phyloP scores from a whole-genome alignment of 2,113 vertebrate genomes.

The Pyrgilauda ruficollis region DNA sequence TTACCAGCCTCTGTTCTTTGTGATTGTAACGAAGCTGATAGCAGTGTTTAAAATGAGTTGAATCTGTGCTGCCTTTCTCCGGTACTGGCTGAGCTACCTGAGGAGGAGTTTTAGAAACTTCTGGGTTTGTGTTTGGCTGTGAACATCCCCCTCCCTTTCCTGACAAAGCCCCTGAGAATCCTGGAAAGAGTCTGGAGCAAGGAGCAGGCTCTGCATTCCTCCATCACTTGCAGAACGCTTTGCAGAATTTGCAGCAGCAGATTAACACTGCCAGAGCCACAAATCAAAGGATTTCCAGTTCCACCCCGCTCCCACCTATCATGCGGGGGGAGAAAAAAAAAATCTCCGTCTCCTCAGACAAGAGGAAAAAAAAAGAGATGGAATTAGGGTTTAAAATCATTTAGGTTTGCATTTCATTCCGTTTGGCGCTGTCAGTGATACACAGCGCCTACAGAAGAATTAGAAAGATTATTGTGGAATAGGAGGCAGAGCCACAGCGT shows the following conservation, averaged over 20 bases:
- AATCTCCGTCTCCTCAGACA: not conserved
- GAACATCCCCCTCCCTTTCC: not conserved
- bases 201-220: not conserved
- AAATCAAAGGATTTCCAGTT: conserved; percentile 21
- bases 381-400: conserved; percentile 8
- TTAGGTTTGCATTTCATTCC: not conserved
- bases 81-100: not conserved
- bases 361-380: not conserved
- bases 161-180: not conserved
- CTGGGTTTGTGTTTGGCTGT: not conserved
- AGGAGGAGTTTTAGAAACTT: not conserved
- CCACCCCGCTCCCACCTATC: not conserved
- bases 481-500: not conserved
- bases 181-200: not conserved
- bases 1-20: not conserved
- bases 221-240: not conserved
- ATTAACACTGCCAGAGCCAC: not conserved
- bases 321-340: not conserved
- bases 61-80: not conserved
- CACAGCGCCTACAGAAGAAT: not conserved
- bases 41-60: not conserved
- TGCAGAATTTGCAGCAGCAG: not conserved
- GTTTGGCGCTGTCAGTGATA: not conserved
- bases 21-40: not conserved
- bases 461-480: not conserved